Evolutionary conservation across 2,888 invertebrate species (phyloP), one percentile per base, ranked within the genome.

Genomic region (Cataglyphis albicans): DNA sequence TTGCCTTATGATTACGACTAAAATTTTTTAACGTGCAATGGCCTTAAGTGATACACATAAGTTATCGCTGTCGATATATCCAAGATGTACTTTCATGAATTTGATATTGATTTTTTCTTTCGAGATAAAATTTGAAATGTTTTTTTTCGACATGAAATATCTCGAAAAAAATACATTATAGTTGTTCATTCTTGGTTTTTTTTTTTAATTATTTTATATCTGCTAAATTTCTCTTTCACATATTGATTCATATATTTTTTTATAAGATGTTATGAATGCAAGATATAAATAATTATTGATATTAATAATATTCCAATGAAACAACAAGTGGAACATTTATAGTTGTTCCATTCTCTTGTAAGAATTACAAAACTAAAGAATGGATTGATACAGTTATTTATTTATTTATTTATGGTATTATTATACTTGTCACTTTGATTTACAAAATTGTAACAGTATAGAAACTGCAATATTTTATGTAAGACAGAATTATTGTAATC

Each of bases 381-480:
- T 70, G 15, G 9, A 67, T 18, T 29, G 18, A 41, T 59, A 73
- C 5, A 64, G 15, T 61, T 61, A 12, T 44, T 74, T 74, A 63
- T 74, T 18, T 32, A 12, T 32, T 74, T 74, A 63, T 74, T 74
- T 32, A n/a, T 38, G 12, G 0, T 63, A 64, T 64, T 75, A 63
- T 18, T 35, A 48, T 25, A 75, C 61, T 61, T n/a, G 15, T 5
- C 12, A 18, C 21, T 35, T 48, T 25, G 5, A 75, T 64, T 48
- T 75, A 75, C 32, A 44, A 64, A 75, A 75, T 64, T 35, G 32
- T 75, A 64, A 25, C 44, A 64, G 10, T n/a, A 32, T 63, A n/a
- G 41, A 74, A n/a, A 52, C n/a, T 52, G 52, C 21, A 35, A 64
- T 35, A 75, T 35, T 48, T 75, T 48, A 44, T 48, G 63, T 74